Base-by-base conservation (phyloP, 2,888 invertebrate genomes). In the Apamea crenata region DNA sequence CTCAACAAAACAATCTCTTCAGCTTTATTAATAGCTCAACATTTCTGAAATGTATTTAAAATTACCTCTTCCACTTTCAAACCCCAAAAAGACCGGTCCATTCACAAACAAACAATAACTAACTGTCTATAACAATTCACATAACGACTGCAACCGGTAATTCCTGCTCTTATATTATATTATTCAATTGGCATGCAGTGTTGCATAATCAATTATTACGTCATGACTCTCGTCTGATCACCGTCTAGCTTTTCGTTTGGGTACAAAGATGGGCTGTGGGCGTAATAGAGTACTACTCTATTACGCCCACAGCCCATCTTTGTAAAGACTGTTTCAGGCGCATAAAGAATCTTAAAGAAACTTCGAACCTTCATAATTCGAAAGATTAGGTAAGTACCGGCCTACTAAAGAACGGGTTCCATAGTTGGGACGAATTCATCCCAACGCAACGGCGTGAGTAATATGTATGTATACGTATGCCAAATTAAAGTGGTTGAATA, bases 191-290 rank as follows among this genome's bases (percentile, higher is more conserved):
- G 70, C 65, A 83, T 85, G 53, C 71, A 66, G 10, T 16, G 47
- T 88, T 88, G 80, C 14, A 32, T 80, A 87, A 86, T 44, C 14
- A 80, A 10, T n/a, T 73, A 81, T 88, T 85, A 88, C 75, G 40
- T 85, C 83, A 77, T 85, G 72, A 63, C 65, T 61, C 56, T 81
- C 36, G 87, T 87, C 76, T 78, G 71, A 61, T 32, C 61, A 16
- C 47, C 6, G 82, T 84, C 87, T 88, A 80, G 84, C 36, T 65
- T 65, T 53, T 56, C 16, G 40, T n/a, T 63, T 21, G 1, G 16
- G 40, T 68, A 32, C 29, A 47, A 36, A 74, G 7, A 56, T 0
- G 2, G 2, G 2, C 10, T 63, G 8, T 68, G 18, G 4, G 18
- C 0, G 36, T 18, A 14, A 66, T 32, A 18, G 29, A 2, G 36